phyloP scores from a whole-genome alignment of 2,888 invertebrate genomes.

The Amorpha juglandis region DNA sequence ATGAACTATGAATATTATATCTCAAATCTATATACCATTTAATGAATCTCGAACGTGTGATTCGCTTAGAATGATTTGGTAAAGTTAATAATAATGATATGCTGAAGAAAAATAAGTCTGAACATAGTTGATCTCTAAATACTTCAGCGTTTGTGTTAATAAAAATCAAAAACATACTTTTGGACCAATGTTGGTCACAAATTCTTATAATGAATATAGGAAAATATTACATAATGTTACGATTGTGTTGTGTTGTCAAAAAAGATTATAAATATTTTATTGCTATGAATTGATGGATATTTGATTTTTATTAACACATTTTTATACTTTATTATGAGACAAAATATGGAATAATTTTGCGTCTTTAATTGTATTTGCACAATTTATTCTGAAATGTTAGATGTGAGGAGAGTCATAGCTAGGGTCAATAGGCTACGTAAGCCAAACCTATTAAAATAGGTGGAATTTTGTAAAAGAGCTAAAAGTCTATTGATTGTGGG shows the following conservation, averaged over 20 bases:
- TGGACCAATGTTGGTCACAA: neutral
- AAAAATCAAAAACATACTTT: neutral
- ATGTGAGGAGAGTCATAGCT: neutral
- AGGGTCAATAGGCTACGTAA: neutral
- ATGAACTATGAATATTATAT: too few relatives aligned
- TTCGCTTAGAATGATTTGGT: neutral
- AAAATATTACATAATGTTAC: neutral
- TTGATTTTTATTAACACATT: slow-evolving; percentile 5
- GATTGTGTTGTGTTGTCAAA: neutral
- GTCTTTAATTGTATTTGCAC: slow-evolving; percentile 3
- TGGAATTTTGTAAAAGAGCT: too few relatives aligned
- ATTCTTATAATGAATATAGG: neutral
- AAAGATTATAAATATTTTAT: neutral
- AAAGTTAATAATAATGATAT: slow-evolving; percentile 3
- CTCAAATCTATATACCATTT: neutral
- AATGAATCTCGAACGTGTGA: neutral
- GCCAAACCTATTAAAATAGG: neutral
- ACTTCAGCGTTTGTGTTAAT: slow-evolving; percentile 17
- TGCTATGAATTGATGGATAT: neutral
- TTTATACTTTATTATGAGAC: slow-evolving; percentile 3
- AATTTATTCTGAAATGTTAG: neutral
- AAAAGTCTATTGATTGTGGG: too few relatives aligned
- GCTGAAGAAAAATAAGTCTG: slow-evolving; percentile 21
- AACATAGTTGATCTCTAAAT: slow-evolving; percentile 18
- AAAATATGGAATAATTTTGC: neutral